These are phyloP conservation scores for Menura novaehollandiae DNA, from an alignment of 2,113 vertebrate species.

Conservation along the genomic window DNA sequence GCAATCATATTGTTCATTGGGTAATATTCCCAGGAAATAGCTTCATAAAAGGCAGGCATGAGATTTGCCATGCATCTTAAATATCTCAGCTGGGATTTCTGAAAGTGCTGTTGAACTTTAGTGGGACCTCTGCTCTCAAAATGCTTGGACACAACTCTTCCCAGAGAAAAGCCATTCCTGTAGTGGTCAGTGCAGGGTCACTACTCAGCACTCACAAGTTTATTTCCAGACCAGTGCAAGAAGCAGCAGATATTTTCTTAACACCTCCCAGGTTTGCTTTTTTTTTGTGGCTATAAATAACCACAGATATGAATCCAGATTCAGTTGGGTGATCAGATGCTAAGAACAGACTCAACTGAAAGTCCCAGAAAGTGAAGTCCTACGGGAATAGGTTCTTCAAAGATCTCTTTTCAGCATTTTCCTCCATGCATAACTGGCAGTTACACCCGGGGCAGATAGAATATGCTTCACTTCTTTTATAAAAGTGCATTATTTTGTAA, in stretches of 20 bases:
- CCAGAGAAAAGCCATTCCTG: neutral
- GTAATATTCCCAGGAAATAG: neutral
- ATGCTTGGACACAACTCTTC: neutral
- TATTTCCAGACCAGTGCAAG: neutral
- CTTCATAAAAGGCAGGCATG: neutral
- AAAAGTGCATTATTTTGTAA: neutral
- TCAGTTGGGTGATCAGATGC: neutral
- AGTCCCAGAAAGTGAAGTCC: neutral
- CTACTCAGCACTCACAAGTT: neutral
- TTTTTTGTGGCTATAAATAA: neutral
- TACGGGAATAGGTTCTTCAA: neutral
- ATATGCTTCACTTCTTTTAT: neutral
- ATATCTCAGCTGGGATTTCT: neutral
- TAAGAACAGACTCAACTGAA: neutral
- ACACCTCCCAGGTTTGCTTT: neutral
- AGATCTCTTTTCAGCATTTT: neutral
- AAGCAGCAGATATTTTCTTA: neutral
- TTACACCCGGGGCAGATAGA: neutral
- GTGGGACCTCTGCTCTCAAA: neutral
- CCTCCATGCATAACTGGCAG: neutral
- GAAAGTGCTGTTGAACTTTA: neutral
- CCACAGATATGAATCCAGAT: neutral
- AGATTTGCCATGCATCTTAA: neutral
- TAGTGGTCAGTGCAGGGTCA: neutral
- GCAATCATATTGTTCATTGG: neutral